A percentile compares a stretch with the other conserved stretches of the same genome.
phyloP scores from a whole-genome alignment of 2,888 invertebrate species.

The Eilema caniola region DNA sequence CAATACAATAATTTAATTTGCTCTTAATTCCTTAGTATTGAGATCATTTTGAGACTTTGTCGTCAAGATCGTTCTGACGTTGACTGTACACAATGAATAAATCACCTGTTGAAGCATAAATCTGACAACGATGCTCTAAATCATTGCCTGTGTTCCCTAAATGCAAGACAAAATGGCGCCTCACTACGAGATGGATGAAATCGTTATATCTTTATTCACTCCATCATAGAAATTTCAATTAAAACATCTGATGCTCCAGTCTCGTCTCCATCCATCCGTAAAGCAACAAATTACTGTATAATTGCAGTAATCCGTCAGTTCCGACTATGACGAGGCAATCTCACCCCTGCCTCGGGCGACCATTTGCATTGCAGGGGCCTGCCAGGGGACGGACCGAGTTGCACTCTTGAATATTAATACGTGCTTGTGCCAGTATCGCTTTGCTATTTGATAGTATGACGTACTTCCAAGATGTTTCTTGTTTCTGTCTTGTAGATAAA shows the following conservation, averaged over 20 bases:
- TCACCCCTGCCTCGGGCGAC: constrained; percentile 44
- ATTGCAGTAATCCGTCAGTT: constrained; percentile 51
- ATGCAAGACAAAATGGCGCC: not conserved
- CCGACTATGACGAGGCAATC: constrained; percentile 44
- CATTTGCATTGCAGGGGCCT: constrained; percentile 39
- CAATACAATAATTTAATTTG: no score
- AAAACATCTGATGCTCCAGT: constrained; percentile 34
- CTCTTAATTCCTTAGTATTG: no score
- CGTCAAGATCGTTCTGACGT: no score
- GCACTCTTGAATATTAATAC: constrained; percentile 48
- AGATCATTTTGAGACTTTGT: no score
- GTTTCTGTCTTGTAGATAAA: constrained; percentile 6
- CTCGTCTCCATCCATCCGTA: constrained; percentile 35
- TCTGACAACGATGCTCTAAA: not conserved
- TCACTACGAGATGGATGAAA: constrained; percentile 3
- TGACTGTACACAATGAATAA: not conserved
- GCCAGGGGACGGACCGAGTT: constrained; percentile 18
- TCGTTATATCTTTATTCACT: constrained; percentile 12
- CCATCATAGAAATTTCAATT: constrained; percentile 37
- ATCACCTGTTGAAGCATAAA: not conserved
- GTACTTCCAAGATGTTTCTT: constrained; percentile 18
- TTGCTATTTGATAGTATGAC: constrained; percentile 42
- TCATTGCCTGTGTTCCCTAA: not conserved
- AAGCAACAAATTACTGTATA: constrained; percentile 51
- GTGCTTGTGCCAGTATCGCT: constrained; percentile 38